These are phyloP conservation scores for Coregonus suidteri DNA, from an alignment of 2,797 vertebrate genomes.

Conservation along the genomic window DNA sequence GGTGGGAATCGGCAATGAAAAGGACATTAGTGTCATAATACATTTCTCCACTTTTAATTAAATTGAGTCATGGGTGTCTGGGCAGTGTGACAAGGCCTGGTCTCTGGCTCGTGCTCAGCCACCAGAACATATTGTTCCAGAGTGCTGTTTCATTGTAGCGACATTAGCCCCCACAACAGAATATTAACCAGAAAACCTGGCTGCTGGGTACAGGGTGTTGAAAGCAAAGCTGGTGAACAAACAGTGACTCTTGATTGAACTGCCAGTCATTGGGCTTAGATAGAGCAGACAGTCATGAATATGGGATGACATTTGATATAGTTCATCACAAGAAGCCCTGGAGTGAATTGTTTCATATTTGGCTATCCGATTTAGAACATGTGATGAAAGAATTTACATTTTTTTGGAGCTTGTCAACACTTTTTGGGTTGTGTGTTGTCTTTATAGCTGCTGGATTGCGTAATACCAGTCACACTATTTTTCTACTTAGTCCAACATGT, in stretches of 20 bases:
- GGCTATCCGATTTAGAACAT: no score
- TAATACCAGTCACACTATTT: background rate
- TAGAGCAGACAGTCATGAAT: background rate
- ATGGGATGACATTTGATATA: background rate
- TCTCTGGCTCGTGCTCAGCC: background rate
- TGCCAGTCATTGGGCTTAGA: background rate
- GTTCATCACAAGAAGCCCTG: no score
- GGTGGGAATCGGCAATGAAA: slow-evolving; percentile 26
- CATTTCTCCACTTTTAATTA: slow-evolving; percentile 20
- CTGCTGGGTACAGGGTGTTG: background rate
- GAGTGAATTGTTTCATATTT: no score
- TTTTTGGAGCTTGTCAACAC: no score
- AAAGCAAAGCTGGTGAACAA: background rate
- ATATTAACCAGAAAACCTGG: background rate
- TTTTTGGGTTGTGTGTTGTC: no score
- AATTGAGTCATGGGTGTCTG: slow-evolving; percentile 25
- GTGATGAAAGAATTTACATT: no score
- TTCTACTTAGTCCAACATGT: background rate
- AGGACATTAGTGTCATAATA: slow-evolving; percentile 31
- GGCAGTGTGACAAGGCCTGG: slow-evolving; percentile 19
- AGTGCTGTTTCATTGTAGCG: slow-evolving; percentile 15
- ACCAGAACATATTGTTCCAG: background rate
- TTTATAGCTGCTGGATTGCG: no score
- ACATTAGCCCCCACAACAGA: slow-evolving; percentile 13
- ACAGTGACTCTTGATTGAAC: background rate